A percentile compares a stretch with the other conserved stretches of the same genome.
Evolutionary conservation across 2,113 vertebrate genomes (phyloP).

Genomic region (Forbesichthys agassizii): DNA sequence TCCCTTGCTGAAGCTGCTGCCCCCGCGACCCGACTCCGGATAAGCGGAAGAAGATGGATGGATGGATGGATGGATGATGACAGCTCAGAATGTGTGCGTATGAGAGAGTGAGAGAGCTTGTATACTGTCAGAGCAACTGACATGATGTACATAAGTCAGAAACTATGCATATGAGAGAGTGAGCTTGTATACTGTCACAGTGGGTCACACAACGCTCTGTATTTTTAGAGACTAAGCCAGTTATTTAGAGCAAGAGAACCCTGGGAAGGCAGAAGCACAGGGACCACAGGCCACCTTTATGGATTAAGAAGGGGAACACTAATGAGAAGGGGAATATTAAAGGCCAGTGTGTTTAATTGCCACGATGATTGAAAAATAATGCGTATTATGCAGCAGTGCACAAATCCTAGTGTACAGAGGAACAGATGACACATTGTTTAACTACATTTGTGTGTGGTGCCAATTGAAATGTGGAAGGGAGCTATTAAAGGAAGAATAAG

Average conservation of each 20-base stretch:
- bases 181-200: constrained; percentile 57
- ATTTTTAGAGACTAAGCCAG: constrained; percentile 59
- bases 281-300: constrained; percentile 52
- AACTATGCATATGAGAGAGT: constrained; percentile 10
- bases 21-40: too few relatives aligned
- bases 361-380: constrained; percentile 60
- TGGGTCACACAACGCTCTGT: constrained; percentile 58
- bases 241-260: constrained; percentile 63
- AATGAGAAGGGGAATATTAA: constrained; percentile 39
- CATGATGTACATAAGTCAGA: background rate
- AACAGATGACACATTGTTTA: constrained; percentile 31
- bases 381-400: constrained; percentile 44
- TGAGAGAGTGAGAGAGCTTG: background rate
- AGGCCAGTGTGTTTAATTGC: constrained; percentile 59
- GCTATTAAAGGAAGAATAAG: constrained; percentile 22
- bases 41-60: too few relatives aligned
- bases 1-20: too few relatives aligned
- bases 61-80: background rate
- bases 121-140: background rate
- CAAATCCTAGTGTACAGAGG: constrained; percentile 4
- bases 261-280: constrained; percentile 52
- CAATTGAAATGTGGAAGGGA: constrained; percentile 41
- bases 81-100: constrained; percentile 5
- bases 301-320: constrained; percentile 28
- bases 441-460: constrained; percentile 62